Percentiles rank a stretch among this genome's conserved stretches.
Conservation (phyloP, 2,888 invertebrate genomes). For the Orchesellides sinensis region DNA sequence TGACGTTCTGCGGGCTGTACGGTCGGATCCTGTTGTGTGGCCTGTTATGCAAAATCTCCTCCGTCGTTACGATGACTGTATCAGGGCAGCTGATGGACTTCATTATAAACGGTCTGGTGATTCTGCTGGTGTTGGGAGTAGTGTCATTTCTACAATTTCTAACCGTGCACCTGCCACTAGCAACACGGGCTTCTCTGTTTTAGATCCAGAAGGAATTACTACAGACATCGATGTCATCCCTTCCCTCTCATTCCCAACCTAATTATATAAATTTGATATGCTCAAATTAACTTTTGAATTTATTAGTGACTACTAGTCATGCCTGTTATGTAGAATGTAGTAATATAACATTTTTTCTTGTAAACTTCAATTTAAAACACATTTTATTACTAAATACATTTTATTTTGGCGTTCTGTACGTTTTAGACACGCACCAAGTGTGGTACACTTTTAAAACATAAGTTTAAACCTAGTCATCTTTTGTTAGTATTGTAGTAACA, state of each 20-base stretch:
- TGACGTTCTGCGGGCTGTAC: constrained; percentile 73
- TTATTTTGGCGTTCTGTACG: no score
- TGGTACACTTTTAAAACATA: no score
- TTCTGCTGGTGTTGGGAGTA: not conserved
- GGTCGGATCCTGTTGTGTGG: constrained; percentile 73
- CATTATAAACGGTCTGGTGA: constrained; percentile 73
- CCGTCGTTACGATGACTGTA: constrained; percentile 74
- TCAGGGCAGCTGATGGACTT: constrained; percentile 74
- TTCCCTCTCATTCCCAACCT: constrained; percentile 44
- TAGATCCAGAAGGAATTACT: constrained; percentile 34
- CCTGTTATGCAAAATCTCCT: constrained; percentile 72
- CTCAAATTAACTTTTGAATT: constrained; percentile 47
- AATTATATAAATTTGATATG: constrained; percentile 45
- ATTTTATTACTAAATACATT: no score
- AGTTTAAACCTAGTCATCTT: no score
- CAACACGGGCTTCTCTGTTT: constrained; percentile 6
- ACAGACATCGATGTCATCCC: constrained; percentile 30
- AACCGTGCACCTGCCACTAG: not conserved
- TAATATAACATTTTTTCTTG: no score
- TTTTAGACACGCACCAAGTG: no score
- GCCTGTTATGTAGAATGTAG: no score
- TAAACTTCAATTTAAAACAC: no score
- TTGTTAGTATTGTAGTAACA: no score
- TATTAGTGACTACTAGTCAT: constrained; percentile 11
- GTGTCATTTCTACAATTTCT: not conserved